These are phyloP conservation scores for Tuta absoluta DNA, from an alignment of 2,888 invertebrate genomes.

Conservation along the genomic window DNA sequence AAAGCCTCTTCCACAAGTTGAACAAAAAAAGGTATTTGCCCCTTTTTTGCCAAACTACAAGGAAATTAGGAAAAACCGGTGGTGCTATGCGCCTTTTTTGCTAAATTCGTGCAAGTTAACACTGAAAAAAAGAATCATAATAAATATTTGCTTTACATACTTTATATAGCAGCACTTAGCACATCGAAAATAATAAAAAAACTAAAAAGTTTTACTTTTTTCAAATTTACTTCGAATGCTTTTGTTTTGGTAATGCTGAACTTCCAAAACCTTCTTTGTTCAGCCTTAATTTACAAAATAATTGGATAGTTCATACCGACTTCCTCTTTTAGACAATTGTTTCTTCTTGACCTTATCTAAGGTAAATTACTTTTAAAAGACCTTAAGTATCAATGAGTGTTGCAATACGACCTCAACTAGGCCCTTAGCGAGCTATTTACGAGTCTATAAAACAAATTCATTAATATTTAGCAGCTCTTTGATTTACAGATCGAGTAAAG, in stretches of 20 bases:
- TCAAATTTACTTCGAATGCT: no score
- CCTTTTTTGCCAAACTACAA: no score
- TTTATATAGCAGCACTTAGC: no score
- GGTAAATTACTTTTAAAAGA: slow-evolving; percentile 5
- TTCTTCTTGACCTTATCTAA: slow-evolving; percentile 10
- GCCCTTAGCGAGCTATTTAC: slow-evolving; percentile 7
- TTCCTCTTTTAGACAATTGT: slow-evolving; percentile 12
- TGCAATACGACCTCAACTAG: slow-evolving; percentile 22
- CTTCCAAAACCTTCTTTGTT: slow-evolving; percentile 4
- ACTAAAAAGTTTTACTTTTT: no score
- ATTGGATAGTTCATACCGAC: not conserved
- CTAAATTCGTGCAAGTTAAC: no score
- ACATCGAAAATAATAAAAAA: no score
- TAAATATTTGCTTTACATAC: no score
- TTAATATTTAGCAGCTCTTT: slow-evolving; percentile 7
- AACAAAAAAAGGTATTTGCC: no score
- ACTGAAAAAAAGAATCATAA: no score
- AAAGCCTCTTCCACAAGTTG: no score
- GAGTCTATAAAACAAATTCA: slow-evolving; percentile 5
- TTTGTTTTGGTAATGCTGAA: not conserved
- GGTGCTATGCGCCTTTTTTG: no score
- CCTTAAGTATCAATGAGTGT: slow-evolving; percentile 20
- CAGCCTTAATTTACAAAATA: slow-evolving; percentile 8
- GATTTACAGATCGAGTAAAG: not conserved
- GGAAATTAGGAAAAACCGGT: no score